phyloP scores from a whole-genome alignment of 2,113 vertebrate genomes.

The Oryzias curvinotus region DNA sequence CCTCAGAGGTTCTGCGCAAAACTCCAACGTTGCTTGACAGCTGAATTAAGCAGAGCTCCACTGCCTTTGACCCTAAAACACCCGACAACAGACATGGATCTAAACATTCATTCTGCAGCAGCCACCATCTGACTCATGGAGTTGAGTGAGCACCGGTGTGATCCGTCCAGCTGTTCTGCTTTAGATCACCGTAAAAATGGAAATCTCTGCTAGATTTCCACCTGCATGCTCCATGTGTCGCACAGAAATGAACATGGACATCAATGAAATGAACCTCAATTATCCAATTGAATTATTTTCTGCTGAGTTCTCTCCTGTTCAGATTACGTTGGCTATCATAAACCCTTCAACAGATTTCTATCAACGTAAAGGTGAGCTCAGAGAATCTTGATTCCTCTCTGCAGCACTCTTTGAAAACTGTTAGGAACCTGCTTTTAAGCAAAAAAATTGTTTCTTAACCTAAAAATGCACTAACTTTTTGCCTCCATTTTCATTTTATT shows the following conservation, averaged over 20 bases:
- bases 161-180: constrained; percentile 1
- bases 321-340: no score
- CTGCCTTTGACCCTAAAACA: constrained; percentile 1
- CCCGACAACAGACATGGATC: constrained; percentile 28
- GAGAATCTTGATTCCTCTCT: constrained; percentile 14
- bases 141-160: constrained; percentile 30
- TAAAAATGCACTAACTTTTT: no score
- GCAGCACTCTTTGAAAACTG: constrained; percentile 1
- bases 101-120: constrained; percentile 32
- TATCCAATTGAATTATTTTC: no score
- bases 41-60: constrained; percentile 13
- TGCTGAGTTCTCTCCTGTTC: not conserved
- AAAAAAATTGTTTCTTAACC: not conserved
- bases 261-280: no score
- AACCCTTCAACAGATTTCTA: no score
- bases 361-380: no score
- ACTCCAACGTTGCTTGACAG: constrained; percentile 45
- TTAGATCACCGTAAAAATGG: no score
- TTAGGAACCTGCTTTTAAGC: constrained; percentile 6
- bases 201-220: no score
- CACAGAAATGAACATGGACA: no score
- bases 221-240: no score
- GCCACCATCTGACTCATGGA: constrained; percentile 43
- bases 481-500: no score
- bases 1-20: not conserved